Conservation (phyloP, 2,113 vertebrate genomes). For the Patagioenas fasciata region DNA sequence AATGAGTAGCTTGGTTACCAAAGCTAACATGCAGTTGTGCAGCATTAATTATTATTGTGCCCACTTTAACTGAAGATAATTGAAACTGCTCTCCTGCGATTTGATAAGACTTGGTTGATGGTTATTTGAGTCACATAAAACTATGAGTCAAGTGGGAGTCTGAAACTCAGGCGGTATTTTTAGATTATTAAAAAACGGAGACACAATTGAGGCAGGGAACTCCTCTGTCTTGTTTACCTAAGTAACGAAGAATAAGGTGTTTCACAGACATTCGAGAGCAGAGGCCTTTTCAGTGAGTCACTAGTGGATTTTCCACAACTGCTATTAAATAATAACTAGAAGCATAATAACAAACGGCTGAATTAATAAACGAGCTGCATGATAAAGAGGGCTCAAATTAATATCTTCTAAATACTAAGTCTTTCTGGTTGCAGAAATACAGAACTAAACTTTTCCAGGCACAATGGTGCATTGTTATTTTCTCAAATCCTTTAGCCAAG, state of each 20-base stretch:
- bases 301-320: constrained; percentile 55
- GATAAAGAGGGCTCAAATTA: background rate
- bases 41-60: background rate
- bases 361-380: background rate
- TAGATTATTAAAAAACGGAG: constrained; percentile 22
- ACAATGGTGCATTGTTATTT: rapidly evolving
- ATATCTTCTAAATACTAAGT: background rate
- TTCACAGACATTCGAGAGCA: constrained; percentile 26
- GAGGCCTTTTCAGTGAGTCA: constrained; percentile 66
- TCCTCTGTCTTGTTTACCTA: background rate
- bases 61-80: background rate
- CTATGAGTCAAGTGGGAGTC: constrained; percentile 61
- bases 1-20: background rate
- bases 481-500: background rate
- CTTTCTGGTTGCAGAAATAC: background rate
- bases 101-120: constrained; percentile 30
- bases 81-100: background rate
- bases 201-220: background rate
- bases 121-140: background rate
- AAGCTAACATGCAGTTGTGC: background rate
- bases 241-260: constrained; percentile 5
- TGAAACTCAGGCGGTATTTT: constrained; percentile 39
- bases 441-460: background rate
- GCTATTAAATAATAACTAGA: background rate
- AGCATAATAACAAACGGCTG: background rate